A percentile compares a stretch with the other conserved stretches of the same genome.
phyloP scores from a whole-genome alignment of 1,140 invertebrate species.

The Nautilus pompilius region DNA sequence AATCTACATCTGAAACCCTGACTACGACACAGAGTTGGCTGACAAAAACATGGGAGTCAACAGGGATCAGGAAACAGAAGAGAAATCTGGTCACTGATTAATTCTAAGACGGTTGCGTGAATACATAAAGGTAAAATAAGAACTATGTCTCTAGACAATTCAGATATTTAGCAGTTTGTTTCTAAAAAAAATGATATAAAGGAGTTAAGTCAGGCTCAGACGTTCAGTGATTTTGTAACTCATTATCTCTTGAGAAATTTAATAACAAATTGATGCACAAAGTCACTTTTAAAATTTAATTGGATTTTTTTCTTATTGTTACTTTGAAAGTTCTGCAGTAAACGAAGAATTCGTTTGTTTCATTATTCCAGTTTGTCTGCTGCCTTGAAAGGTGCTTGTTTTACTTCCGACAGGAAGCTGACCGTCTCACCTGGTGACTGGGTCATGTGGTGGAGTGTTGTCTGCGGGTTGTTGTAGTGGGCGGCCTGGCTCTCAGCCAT shows the following conservation, averaged over 20 bases:
- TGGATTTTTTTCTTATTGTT: neutral
- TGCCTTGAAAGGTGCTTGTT: neutral
- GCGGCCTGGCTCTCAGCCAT: neutral
- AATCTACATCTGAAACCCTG: no score
- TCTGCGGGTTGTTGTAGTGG: constrained; percentile 59
- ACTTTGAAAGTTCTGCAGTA: neutral
- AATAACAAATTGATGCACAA: neutral
- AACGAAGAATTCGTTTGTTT: neutral
- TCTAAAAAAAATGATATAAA: no score
- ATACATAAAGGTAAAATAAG: no score
- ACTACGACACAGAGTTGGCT: no score
- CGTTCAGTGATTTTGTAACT: no score
- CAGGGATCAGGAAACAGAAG: no score
- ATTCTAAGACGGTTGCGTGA: no score
- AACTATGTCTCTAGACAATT: no score
- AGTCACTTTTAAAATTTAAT: neutral
- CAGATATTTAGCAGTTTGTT: no score
- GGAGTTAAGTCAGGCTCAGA: no score
- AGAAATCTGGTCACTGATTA: no score
- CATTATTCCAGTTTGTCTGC: neutral
- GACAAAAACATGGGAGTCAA: no score
- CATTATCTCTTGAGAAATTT: neutral
- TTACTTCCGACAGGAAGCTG: neutral
- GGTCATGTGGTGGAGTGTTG: constrained; percentile 62
- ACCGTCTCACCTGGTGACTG: neutral